A percentile compares a stretch with the other conserved stretches of the same genome.
These are phyloP conservation scores for Eueides isabella DNA, from an alignment of 1,140 invertebrate species.

Conservation along the genomic window DNA sequence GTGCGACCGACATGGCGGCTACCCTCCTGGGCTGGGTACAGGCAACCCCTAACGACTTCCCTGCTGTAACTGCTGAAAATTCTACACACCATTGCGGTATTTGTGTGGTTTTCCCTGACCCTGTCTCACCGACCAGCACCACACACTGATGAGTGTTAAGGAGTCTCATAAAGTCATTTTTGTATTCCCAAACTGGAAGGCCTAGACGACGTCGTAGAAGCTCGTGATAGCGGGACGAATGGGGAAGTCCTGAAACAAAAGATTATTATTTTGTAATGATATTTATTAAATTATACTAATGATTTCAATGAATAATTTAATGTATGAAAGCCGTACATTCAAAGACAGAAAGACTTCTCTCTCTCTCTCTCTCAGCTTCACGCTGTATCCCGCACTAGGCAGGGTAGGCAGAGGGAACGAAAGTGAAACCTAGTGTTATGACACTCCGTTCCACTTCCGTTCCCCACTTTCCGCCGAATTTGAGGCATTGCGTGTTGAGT, in stretches of 20 bases:
- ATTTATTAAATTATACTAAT: no score
- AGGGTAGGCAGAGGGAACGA: no score
- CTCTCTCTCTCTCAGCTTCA: no score
- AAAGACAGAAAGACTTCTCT: no score
- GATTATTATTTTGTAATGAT: not conserved
- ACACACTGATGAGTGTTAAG: constrained; percentile 95
- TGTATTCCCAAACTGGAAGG: constrained; percentile 99
- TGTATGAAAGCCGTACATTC: no score
- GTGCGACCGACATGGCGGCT: constrained; percentile 99
- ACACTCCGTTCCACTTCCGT: no score
- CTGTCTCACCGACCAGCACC: constrained; percentile 97
- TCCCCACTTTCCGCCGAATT: no score
- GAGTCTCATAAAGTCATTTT: constrained; percentile 96
- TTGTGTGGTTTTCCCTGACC: constrained; percentile 98
- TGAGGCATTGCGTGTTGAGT: no score
- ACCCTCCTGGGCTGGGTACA: constrained; percentile 99
- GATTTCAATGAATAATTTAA: no score
- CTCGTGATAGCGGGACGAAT: constrained; percentile 92
- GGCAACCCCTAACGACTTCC: constrained; percentile 90
- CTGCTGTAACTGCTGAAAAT: constrained; percentile 60
- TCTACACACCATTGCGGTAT: constrained; percentile 89
- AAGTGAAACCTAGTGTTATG: no score
- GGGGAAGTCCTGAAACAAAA: constrained; percentile 84
- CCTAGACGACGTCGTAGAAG: constrained; percentile 93
- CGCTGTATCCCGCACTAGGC: no score